Evolutionary conservation across 2,888 invertebrate genomes (phyloP), one percentile per base, ranked within the genome.

Genomic region (Torymus tubicola): DNA sequence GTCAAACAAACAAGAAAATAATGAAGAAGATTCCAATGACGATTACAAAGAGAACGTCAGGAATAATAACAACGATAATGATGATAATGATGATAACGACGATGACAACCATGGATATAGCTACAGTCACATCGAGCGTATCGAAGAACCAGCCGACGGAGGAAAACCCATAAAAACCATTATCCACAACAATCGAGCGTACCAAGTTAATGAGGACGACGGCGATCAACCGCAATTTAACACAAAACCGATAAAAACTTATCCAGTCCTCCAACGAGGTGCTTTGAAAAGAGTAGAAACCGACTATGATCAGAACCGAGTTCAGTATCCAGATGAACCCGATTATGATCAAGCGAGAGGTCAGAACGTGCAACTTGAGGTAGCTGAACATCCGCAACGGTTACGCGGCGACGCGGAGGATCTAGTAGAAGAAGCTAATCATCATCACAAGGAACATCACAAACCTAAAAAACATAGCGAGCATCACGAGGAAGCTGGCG

Each of bases 401-500:
- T 69, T 71, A 24, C 24, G 57, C 8, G 80, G 50, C 0, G 63
- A 75, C 2, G 78, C 16, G 8, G 78, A 76, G 10, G 80, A 80
- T 63, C 52, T 74, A 1, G 50, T 53, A 0, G 82, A 84, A n/a
- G 79, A 81, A 10, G 84, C 83, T 31, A 80, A 81, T 68, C 83
- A 81, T 16, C 82, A 84, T 10, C 81, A 81, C 10, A 78, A 82
- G 21, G 14, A 72, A 10, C 79, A 76, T 21, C 77, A 78, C 57
- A 70, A 76, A 13, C 79, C 63, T 11, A 79, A 72, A 31, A 31
- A 81, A 4, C 42, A 42, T 8, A 42, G 42, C 42, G 57, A 52
- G 1, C 72, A 67, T 2, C 68, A 69, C 14, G 71, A 67, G 1
- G 81, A 69, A 31, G 70, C 18, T 0, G 58, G 57, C 10, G 55